Percentiles rank a stretch among this genome's conserved stretches.
Conservation (phyloP, 2,113 vertebrate genomes). For the Hippocampus mohnikei region DNA sequence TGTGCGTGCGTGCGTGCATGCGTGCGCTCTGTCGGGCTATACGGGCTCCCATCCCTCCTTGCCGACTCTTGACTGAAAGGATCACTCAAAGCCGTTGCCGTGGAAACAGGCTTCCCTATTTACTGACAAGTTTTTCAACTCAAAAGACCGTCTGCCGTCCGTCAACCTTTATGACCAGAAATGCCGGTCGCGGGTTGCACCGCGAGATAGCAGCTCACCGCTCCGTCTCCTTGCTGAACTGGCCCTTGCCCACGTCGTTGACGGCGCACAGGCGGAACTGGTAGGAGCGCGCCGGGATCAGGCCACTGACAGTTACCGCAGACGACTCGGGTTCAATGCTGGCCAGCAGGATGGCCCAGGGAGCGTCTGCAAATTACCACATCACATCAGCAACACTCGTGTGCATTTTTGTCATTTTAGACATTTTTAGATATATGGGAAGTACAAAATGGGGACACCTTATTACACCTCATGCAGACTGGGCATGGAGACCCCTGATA, state of each 20-base stretch:
- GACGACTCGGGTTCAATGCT: conserved; percentile 84
- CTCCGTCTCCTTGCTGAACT: conserved; percentile 94
- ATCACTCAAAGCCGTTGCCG: conserved; percentile 37
- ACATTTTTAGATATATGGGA: too few relatives aligned
- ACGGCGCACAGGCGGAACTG: conserved; percentile 94
- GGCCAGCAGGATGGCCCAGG: conserved; percentile 87
- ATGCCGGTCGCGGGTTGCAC: neutral
- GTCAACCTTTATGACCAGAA: neutral
- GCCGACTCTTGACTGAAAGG: conserved; percentile 34
- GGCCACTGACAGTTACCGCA: conserved; percentile 79
- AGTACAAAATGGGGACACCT: too few relatives aligned
- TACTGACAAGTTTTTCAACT: neutral
- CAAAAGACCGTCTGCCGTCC: neutral
- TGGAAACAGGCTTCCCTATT: conserved; percentile 22
- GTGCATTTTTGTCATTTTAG: too few relatives aligned
- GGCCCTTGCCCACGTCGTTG: conserved; percentile 92
- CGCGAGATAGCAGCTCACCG: conserved; percentile 74
- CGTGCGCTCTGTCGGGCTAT: conserved; percentile 4
- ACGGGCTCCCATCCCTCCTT: conserved; percentile 17
- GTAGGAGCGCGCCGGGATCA: conserved; percentile 92
- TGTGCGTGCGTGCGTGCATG: conserved; percentile 7
- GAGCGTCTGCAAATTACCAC: conserved; percentile 74
- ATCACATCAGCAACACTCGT: neutral
- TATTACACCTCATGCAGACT: too few relatives aligned
- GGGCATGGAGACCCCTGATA: too few relatives aligned